Evolutionary conservation across 2,113 vertebrate genomes (phyloP).

Genomic region (Mormoops blainvillei): DNA sequence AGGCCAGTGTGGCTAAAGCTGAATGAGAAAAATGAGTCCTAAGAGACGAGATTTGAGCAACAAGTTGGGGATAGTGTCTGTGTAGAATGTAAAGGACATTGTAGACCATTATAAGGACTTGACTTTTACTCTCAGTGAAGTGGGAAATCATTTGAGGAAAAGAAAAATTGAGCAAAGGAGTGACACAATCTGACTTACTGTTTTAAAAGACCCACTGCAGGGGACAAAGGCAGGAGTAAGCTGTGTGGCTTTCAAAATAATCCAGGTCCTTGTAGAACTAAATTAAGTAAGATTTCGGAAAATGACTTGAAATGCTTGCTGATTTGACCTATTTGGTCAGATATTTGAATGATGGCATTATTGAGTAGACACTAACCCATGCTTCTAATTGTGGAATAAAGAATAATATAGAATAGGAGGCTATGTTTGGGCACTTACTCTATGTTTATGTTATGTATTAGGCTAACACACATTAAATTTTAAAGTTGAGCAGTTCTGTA

Average conservation of each 20-base stretch:
- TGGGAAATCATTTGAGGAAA: not conserved
- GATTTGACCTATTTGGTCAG: not conserved
- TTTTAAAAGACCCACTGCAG: not conserved
- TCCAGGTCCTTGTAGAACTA: not conserved
- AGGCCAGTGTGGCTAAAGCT: not conserved
- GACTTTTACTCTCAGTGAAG: not conserved
- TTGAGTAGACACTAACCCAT: not conserved
- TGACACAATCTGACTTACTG: not conserved
- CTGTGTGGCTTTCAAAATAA: not conserved
- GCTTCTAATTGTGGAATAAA: not conserved
- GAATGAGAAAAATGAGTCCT: not conserved
- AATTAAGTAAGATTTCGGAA: not conserved
- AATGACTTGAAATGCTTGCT: not conserved
- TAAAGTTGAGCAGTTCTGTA: constrained; percentile 9
- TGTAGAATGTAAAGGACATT: not conserved
- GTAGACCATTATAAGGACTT: not conserved
- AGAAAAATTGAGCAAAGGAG: not conserved
- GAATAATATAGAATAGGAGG: constrained; percentile 1
- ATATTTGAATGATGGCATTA: not conserved
- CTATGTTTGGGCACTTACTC: not conserved
- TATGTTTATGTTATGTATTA: constrained; percentile 21
- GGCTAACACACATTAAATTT: not conserved
- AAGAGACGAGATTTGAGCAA: not conserved
- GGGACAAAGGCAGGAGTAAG: not conserved
- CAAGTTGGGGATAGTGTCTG: not conserved